A percentile compares a stretch with the other conserved stretches of the same genome.
Evolutionary conservation across 1,140 invertebrate genomes (phyloP).

Genomic region (Euglossa dilemma): DNA sequence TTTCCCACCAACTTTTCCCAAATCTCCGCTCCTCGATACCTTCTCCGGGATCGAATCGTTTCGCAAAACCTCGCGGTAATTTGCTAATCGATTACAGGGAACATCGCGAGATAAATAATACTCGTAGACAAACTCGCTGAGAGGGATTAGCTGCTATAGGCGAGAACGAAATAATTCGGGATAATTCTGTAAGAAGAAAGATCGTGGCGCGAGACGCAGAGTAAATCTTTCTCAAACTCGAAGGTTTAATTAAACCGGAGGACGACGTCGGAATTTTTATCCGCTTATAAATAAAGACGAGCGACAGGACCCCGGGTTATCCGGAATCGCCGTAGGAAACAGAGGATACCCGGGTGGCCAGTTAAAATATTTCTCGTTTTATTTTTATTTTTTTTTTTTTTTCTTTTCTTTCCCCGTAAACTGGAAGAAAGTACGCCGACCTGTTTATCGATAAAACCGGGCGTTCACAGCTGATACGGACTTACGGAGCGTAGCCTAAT

Average conservation of each 20-base stretch:
- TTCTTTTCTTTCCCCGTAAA: neutral
- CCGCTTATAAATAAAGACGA: neutral
- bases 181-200: too few species aligned
- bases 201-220: too few species aligned
- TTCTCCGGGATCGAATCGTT: too few species aligned
- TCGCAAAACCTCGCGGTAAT: too few species aligned
- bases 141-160: too few species aligned
- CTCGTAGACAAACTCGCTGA: too few species aligned
- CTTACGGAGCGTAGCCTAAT: constrained; percentile 27
- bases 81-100: too few species aligned
- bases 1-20: too few species aligned
- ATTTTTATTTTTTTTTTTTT: too few species aligned
- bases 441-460: constrained; percentile 30
- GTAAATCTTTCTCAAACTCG: neutral
- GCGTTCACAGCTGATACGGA: constrained; percentile 10
- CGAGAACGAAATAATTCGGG: too few species aligned
- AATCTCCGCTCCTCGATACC: too few species aligned
- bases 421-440: constrained; percentile 23
- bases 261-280: constrained; percentile 6
- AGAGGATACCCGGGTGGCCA: neutral
- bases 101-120: too few species aligned
- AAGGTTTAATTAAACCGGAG: neutral
- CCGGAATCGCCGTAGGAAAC: neutral
- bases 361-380: neutral
- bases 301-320: neutral